Conservation (phyloP, 2,888 invertebrate genomes). For the Creontiades dilutus region DNA sequence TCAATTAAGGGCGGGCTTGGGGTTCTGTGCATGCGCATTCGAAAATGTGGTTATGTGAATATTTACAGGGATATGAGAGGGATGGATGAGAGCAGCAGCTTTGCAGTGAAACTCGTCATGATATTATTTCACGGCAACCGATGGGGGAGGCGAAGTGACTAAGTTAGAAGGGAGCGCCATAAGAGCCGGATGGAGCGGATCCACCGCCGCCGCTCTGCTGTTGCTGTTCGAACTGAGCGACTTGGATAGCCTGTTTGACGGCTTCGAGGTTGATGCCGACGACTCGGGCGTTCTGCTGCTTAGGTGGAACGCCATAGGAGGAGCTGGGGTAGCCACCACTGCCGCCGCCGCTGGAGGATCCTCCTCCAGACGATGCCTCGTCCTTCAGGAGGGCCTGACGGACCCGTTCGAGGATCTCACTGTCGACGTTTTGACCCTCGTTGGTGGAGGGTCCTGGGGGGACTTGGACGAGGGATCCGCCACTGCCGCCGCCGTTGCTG, state of each 20-base stretch:
- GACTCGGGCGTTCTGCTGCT: constrained; percentile 82
- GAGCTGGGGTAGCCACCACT: too few species aligned
- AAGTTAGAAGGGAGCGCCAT: constrained; percentile 84
- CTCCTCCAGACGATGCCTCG: constrained; percentile 81
- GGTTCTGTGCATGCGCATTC: constrained; percentile 38
- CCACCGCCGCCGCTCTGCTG: constrained; percentile 80
- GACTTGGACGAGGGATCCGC: constrained; percentile 87
- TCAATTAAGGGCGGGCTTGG: constrained; percentile 56
- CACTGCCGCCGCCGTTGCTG: constrained; percentile 79
- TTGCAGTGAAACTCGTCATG: constrained; percentile 70
- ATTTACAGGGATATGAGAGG: constrained; percentile 67
- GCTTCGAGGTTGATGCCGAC: constrained; percentile 92
- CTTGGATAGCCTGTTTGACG: constrained; percentile 92
- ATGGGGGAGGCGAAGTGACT: constrained; percentile 72
- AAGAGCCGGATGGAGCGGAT: constrained; percentile 84
- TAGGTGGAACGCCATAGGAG: constrained; percentile 79
- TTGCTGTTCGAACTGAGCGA: constrained; percentile 89
- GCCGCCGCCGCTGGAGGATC: constrained; percentile 78
- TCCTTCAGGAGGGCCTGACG: constrained; percentile 91
- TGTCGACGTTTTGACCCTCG: constrained; percentile 91
- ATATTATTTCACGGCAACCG: constrained; percentile 73
- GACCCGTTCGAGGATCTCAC: constrained; percentile 86
- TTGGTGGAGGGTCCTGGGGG: constrained; percentile 89
- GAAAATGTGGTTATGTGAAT: constrained; percentile 70
- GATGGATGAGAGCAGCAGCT: too few species aligned